phyloP scores from a whole-genome alignment of 2,888 invertebrate genomes.

The Plemyria rubiginata region DNA sequence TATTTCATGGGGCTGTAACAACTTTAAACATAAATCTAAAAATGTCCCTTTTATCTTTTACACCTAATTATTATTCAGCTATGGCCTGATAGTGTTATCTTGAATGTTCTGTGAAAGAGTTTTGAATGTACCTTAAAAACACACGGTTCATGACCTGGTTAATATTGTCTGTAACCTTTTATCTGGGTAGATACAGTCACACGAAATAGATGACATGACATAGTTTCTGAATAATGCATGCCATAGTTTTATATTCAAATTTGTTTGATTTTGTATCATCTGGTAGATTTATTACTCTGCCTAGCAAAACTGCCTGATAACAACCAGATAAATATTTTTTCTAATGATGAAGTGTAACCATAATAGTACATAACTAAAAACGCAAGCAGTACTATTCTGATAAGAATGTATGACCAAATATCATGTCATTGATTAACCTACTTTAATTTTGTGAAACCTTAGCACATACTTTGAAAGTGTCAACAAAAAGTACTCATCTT shows the following conservation, averaged over 20 bases:
- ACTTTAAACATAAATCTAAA: not conserved
- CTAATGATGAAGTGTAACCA: too few relatives aligned
- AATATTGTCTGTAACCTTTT: too few relatives aligned
- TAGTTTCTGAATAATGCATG: too few relatives aligned
- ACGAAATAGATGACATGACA: too few relatives aligned
- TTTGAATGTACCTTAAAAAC: not conserved
- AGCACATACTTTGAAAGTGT: not conserved
- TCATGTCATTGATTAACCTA: constrained; percentile 8
- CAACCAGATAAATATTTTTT: too few relatives aligned
- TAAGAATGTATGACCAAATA: not conserved
- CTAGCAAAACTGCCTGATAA: too few relatives aligned
- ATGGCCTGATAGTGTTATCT: constrained; percentile 28
- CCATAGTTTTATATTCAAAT: too few relatives aligned
- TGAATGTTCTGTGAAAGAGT: constrained; percentile 3
- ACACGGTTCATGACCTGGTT: too few relatives aligned
- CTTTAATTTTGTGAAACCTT: constrained; percentile 6
- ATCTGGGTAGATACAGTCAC: too few relatives aligned
- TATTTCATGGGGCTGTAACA: not conserved
- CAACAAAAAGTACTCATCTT: not conserved
- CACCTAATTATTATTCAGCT: constrained; percentile 7
- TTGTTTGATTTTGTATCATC: too few relatives aligned
- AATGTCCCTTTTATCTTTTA: constrained; percentile 12
- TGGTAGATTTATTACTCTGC: too few relatives aligned
- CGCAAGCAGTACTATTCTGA: not conserved
- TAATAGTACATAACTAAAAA: too few relatives aligned